Percentiles rank a stretch among this genome's conserved stretches.
These are phyloP conservation scores for Sebastes minor DNA, from an alignment of 2,797 vertebrate genomes.

Conservation along the genomic window DNA sequence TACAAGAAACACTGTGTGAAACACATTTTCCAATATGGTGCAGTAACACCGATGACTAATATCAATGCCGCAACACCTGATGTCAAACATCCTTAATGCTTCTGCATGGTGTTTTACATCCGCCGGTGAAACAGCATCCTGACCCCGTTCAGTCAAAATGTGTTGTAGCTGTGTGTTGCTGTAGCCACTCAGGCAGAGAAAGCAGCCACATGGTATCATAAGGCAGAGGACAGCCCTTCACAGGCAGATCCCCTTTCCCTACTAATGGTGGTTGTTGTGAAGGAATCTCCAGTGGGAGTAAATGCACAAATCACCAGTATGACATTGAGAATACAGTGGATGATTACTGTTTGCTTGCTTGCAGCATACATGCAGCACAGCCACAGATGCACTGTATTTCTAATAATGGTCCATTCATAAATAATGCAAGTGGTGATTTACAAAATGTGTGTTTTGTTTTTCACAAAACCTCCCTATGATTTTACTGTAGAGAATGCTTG, in stretches of 20 bases:
- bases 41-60: neutral
- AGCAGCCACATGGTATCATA: constrained; percentile 61
- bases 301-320: constrained; percentile 35
- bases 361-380: constrained; percentile 1
- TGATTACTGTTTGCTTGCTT: constrained; percentile 43
- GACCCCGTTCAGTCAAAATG: constrained; percentile 78
- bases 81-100: constrained; percentile 39
- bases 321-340: constrained; percentile 38
- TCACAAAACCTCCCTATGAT: neutral
- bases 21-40: constrained; percentile 7
- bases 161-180: constrained; percentile 57
- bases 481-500: neutral
- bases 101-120: constrained; percentile 3
- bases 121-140: constrained; percentile 32
- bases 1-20: neutral
- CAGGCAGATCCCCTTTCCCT: constrained; percentile 21
- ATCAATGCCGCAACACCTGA: constrained; percentile 16
- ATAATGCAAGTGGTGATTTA: neutral
- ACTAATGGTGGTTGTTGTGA: constrained; percentile 50
- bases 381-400: neutral
- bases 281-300: constrained; percentile 57
- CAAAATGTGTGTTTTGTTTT: neutral
- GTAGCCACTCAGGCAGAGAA: constrained; percentile 59
- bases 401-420: neutral
- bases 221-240: constrained; percentile 45